Base-by-base conservation (phyloP, 1,140 invertebrate species). In the Spodoptera frugiperda region DNA sequence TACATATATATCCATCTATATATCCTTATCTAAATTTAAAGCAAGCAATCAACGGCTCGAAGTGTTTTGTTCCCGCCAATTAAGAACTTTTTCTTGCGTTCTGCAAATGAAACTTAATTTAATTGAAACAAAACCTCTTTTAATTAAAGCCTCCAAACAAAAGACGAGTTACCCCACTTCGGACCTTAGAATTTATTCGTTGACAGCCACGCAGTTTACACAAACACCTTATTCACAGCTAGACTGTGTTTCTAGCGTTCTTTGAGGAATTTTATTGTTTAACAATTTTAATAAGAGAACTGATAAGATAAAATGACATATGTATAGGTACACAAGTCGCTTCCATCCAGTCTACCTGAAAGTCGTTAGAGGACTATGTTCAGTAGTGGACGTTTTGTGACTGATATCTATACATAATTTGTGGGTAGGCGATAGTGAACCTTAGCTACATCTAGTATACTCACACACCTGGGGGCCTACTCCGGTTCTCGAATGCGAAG, bases 81-180 rank as follows among this genome's bases (percentile, higher is more conserved):
- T 68, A 51, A 48, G 46, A 67, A 67, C 44, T 67, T 67, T 65
- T 67, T 63, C 59, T 63, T 44, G 19, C 39, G 61, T 49, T 17
- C 19, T 25, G 63, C 17, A 49, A 67, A 78, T 59, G 53, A 49
- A 57, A 59, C 63, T 78, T 70, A 68, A 75, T 75, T 70, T 68
- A 61, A 68, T 70, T 78, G 54, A 70, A 75, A 49, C 55, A 78
- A 78, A 78, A 78, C 73, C 77, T 75, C 72, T 12, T 73, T 78
- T 78, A 78, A 74, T 78, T 78, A 78, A 75, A 74, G 39, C 39
- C 25, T 57, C 33, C 54, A 77, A 59, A 68, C 33, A 76, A 59
- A 59, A 30, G 48, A 17, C 48, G 46, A 17, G 48, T 33, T 68
- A 33, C 63, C 46, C 46, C 21, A 68, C 39, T 68, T 68, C 14